These are phyloP conservation scores for Bolborhynchus lineola DNA, from an alignment of 2,113 vertebrate species.

Conservation along the genomic window DNA sequence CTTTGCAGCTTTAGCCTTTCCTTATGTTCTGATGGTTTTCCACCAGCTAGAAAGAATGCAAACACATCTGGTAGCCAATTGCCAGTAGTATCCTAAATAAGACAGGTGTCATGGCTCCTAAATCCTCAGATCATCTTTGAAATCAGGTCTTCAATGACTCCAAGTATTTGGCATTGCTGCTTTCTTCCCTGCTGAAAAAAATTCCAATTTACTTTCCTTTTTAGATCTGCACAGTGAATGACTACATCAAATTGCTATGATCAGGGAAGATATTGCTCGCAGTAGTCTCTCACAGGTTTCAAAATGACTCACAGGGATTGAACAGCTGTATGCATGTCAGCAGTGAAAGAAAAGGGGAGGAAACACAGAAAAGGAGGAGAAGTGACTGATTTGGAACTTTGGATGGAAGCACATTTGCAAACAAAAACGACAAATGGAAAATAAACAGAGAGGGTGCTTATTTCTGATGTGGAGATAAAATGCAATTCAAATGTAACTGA, in stretches of 20 bases:
- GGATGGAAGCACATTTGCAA: slow-evolving; percentile 36
- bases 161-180: not conserved
- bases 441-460: not conserved
- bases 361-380: not conserved
- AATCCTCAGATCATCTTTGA: slow-evolving; percentile 57
- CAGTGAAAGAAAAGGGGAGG: not conserved
- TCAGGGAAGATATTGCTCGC: slow-evolving; percentile 58
- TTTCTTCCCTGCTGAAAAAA: slow-evolving; percentile 47
- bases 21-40: not conserved
- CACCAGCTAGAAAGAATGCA: not conserved
- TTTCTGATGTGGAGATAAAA: not conserved
- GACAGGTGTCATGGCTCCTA: slow-evolving; percentile 12
- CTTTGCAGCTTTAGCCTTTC: not conserved
- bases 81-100: not conserved
- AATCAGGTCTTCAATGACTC: slow-evolving; percentile 37
- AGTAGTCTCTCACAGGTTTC: slow-evolving; percentile 60
- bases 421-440: slow-evolving; percentile 13
- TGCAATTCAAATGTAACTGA: not conserved
- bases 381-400: not conserved
- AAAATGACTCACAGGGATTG: slow-evolving; percentile 40
- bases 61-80: slow-evolving; percentile 12
- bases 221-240: slow-evolving; percentile 63
- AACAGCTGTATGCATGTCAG: slow-evolving; percentile 18
- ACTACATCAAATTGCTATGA: slow-evolving; percentile 67
- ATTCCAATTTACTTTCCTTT: slow-evolving; percentile 67